A percentile compares a stretch with the other conserved stretches of the same genome.
phyloP scores from a whole-genome alignment of 2,113 vertebrate genomes.

The Actinemys pallida region DNA sequence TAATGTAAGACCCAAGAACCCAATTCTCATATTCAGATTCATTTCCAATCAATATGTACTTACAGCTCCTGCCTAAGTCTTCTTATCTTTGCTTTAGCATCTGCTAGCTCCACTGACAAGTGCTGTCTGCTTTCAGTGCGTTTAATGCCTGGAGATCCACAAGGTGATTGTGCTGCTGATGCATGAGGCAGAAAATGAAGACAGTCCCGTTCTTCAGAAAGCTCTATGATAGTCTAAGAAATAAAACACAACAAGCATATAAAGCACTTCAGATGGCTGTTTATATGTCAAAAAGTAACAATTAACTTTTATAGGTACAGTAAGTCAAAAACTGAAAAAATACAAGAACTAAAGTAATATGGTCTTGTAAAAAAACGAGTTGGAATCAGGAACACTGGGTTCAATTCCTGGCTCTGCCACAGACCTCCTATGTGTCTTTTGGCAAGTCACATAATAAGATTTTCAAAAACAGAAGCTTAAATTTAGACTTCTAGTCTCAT shows the following conservation, averaged over 20 bases:
- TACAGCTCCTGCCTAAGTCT: conserved; percentile 97
- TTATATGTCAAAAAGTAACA: not conserved
- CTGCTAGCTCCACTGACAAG: conserved; percentile 95
- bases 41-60: conserved; percentile 75
- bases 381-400: not conserved
- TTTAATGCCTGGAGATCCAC: conserved; percentile 94
- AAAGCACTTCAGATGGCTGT: not conserved
- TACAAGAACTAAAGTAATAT: fast-evolving
- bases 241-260: conserved; percentile 7
- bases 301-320: not conserved
- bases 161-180: conserved; percentile 87
- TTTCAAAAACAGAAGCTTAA: not conserved
- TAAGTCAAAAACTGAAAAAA: not conserved
- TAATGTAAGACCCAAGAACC: not conserved
- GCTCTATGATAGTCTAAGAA: conserved; percentile 91
- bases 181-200: conserved; percentile 88
- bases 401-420: not conserved
- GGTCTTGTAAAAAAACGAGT: not conserved
- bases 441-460: not conserved
- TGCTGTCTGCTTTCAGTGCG: conserved; percentile 96
- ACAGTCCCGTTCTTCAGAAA: conserved; percentile 95
- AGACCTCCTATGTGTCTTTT: not conserved
- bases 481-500: not conserved
- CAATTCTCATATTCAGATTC: not conserved
- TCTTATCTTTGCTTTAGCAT: conserved; percentile 96